Evolutionary conservation across 2,797 vertebrate species (phyloP).

Genomic region (Sebastes trivittatus): DNA sequence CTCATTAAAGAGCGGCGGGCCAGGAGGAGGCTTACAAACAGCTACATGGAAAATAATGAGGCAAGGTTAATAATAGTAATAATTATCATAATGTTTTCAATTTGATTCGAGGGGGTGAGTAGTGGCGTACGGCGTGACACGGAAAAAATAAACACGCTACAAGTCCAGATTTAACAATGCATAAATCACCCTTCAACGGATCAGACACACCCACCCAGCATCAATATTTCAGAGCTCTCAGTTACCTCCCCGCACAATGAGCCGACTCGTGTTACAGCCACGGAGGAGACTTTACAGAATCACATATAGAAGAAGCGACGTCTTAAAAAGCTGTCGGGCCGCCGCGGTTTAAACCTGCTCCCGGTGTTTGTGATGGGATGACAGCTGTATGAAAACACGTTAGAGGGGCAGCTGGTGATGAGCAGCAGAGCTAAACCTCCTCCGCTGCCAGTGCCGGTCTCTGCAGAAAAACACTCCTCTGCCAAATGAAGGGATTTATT

Average conservation of each 20-base stretch:
- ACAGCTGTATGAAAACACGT: slow-evolving; percentile 41
- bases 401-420: slow-evolving; percentile 22
- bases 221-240: slow-evolving; percentile 39
- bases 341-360: slow-evolving; percentile 28
- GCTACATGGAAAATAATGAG: slow-evolving; percentile 48
- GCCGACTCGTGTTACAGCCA: neutral
- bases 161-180: neutral
- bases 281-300: neutral
- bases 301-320: neutral
- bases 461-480: slow-evolving; percentile 4
- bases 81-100: slow-evolving; percentile 41
- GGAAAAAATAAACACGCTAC: neutral
- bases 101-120: slow-evolving; percentile 1
- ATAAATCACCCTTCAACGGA: neutral
- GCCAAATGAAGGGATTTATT: slow-evolving; percentile 47
- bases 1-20: slow-evolving; percentile 52
- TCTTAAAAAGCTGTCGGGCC: neutral
- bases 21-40: slow-evolving; percentile 47
- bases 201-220: neutral
- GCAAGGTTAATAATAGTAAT: slow-evolving; percentile 48
- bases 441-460: neutral
- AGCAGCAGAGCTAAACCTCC: slow-evolving; percentile 8
- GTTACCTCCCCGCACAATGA: neutral
- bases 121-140: neutral
- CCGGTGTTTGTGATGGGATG: neutral